Conservation (phyloP, 1,140 invertebrate species). For the Formica selysi region DNA sequence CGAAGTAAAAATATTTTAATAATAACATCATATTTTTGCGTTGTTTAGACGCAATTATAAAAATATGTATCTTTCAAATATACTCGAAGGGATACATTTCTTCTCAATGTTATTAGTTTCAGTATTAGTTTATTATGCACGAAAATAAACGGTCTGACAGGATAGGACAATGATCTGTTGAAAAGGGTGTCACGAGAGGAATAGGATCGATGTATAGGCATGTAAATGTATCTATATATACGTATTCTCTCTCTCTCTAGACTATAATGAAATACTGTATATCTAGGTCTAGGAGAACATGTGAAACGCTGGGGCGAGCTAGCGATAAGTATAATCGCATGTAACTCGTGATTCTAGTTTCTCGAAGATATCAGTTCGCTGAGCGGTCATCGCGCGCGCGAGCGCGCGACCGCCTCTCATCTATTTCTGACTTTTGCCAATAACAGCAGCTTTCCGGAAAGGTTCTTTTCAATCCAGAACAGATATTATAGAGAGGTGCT, state of each 20-base stretch:
- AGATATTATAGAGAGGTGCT: neutral
- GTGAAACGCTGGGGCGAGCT: conserved; percentile 44
- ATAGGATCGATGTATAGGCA: conserved; percentile 16
- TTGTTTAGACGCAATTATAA: neutral
- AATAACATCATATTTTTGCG: neutral
- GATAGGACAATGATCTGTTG: conserved; percentile 35
- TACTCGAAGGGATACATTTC: neutral
- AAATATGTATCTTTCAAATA: neutral
- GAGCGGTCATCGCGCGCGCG: conserved; percentile 45
- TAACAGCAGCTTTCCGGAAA: conserved; percentile 26
- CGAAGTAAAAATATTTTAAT: neutral
- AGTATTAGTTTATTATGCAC: neutral
- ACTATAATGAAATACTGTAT: conserved; percentile 55
- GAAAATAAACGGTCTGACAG: conserved; percentile 2
- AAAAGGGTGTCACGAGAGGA: neutral
- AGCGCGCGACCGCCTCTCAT: conserved; percentile 20
- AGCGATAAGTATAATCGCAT: conserved; percentile 57
- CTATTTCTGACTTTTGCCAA: conserved; percentile 47
- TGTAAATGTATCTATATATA: conserved; percentile 47
- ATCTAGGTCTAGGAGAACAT: conserved; percentile 59
- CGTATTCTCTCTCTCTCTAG: conserved; percentile 38
- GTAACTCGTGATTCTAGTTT: conserved; percentile 46
- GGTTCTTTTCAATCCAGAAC: neutral
- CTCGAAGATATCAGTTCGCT: conserved; percentile 52
- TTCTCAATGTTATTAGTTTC: neutral